Conservation (phyloP, 2,888 invertebrate species). For the Amblyteles armatorius region DNA sequence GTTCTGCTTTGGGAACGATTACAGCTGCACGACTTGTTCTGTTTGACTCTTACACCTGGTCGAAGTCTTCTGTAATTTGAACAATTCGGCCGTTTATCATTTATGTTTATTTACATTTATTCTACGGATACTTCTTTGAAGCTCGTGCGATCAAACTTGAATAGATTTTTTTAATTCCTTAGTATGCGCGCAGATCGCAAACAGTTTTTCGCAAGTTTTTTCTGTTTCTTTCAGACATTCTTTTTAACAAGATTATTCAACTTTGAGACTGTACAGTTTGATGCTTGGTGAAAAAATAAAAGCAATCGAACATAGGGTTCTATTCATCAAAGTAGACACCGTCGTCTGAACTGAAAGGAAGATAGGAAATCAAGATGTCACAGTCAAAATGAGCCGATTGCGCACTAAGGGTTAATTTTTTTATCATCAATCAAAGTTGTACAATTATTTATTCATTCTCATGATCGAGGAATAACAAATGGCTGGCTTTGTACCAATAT, state of each 20-base stretch:
- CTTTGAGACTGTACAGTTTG: neutral
- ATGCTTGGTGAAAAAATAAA: neutral
- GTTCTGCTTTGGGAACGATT: slow-evolving; percentile 75
- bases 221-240: neutral
- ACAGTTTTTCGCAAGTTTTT: too few species aligned
- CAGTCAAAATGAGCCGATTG: too few species aligned
- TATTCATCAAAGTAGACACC: too few species aligned
- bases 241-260: too few species aligned
- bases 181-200: too few species aligned
- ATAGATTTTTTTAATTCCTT: neutral
- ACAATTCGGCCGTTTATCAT: slow-evolving; percentile 6
- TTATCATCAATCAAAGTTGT: too few species aligned
- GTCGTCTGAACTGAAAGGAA: too few species aligned
- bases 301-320: too few species aligned
- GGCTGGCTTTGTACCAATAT: neutral
- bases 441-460: neutral
- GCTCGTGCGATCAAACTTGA: neutral
- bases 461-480: neutral
- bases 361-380: too few species aligned
- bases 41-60: slow-evolving; percentile 72
- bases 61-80: slow-evolving; percentile 75
- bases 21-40: slow-evolving; percentile 74
- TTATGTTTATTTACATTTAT: neutral
- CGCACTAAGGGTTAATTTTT: too few species aligned
- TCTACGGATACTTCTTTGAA: neutral